Percentiles rank a stretch among this genome's conserved stretches.
Conservation (phyloP, 2,797 vertebrate genomes). For the Hybognathus amarus region DNA sequence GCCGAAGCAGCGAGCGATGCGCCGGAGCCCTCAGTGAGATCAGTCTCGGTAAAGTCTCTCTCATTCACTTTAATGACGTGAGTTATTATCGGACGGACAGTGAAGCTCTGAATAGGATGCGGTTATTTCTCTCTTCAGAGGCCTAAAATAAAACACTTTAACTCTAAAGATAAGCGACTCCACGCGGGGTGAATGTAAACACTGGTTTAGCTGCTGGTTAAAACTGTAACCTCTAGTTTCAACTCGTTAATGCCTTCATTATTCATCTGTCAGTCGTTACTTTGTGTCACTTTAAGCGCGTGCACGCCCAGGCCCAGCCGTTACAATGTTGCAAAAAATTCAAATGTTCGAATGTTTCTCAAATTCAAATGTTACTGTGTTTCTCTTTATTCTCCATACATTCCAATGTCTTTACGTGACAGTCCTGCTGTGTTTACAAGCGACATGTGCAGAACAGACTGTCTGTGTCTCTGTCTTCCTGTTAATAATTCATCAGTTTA, state of each 20-base stretch:
- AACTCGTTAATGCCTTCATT: neutral
- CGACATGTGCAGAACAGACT: neutral
- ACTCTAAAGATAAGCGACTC: neutral
- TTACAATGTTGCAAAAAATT: neutral
- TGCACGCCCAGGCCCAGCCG: slow-evolving; percentile 10
- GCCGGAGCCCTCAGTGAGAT: slow-evolving; percentile 79
- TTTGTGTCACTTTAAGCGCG: slow-evolving; percentile 23
- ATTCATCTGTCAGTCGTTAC: neutral
- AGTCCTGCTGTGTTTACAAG: slow-evolving; percentile 23
- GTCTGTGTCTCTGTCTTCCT: neutral
- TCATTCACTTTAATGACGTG: slow-evolving; percentile 59
- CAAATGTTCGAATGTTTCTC: neutral
- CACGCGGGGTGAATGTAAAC: neutral
- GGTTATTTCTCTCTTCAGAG: slow-evolving; percentile 7
- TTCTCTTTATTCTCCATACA: neutral
- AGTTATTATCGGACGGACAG: slow-evolving; percentile 58
- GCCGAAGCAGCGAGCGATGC: slow-evolving; percentile 77
- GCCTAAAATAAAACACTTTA: neutral
- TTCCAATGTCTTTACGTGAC: neutral
- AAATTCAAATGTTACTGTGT: neutral
- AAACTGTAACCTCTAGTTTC: neutral
- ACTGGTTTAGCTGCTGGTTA: neutral
- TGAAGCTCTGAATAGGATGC: neutral
- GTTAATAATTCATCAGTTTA: neutral
- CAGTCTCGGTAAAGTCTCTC: slow-evolving; percentile 77